Conservation (phyloP, 2,797 vertebrate species). For the Sebastes trivittatus region DNA sequence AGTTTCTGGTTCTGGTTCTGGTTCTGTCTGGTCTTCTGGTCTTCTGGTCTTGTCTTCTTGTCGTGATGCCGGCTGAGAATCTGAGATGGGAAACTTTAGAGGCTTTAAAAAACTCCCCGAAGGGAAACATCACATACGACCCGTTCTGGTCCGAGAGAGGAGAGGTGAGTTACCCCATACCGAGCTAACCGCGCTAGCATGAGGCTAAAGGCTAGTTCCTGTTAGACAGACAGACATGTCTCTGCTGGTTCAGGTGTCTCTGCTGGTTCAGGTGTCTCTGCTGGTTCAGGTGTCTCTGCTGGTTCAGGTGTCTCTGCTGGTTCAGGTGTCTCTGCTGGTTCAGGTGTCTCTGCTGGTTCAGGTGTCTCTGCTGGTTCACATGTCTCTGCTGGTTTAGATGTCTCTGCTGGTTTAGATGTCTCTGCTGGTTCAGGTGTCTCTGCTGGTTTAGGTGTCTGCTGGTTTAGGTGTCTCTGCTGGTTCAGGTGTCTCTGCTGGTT, state of each 20-base stretch:
- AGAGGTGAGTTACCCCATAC: constrained; percentile 68
- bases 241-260: no score
- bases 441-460: no score
- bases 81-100: constrained; percentile 78
- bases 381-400: no score
- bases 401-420: no score
- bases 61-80: constrained; percentile 71
- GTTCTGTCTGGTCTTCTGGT: not conserved
- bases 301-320: no score
- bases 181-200: not conserved
- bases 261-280: no score
- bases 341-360: no score
- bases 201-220: not conserved
- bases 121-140: constrained; percentile 75
- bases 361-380: accelerated
- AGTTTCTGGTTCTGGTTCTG: not conserved
- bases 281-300: no score
- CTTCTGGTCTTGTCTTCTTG: not conserved
- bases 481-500: no score
- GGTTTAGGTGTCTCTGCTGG: no score
- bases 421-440: no score
- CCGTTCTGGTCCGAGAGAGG: constrained; percentile 74
- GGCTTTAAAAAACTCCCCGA: constrained; percentile 79
- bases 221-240: not conserved
- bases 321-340: no score